A percentile compares a stretch with the other conserved stretches of the same genome.
phyloP scores from a whole-genome alignment of 2,888 invertebrate species.

The Trachelus iudaicus region DNA sequence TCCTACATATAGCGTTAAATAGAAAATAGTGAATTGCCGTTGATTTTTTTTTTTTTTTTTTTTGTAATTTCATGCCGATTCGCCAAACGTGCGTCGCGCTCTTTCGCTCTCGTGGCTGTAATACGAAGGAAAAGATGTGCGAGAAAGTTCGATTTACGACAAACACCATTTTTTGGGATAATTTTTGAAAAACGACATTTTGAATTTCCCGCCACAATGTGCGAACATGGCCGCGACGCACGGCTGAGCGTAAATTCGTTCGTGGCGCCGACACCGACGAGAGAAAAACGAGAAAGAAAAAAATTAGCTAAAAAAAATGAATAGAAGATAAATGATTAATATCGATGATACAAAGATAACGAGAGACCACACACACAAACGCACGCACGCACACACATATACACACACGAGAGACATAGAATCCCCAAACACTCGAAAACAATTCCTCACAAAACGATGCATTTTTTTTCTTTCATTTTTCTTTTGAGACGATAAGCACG shows the following conservation, averaged over 20 bases:
- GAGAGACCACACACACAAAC: background rate
- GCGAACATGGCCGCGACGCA: background rate
- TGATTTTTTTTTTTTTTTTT: no score
- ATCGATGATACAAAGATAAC: background rate
- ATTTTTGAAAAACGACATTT: background rate
- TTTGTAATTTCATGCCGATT: background rate
- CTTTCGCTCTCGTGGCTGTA: background rate
- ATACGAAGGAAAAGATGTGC: background rate
- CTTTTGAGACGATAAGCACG: background rate
- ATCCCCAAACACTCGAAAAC: slow-evolving; percentile 13
- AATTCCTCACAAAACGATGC: slow-evolving; percentile 34
- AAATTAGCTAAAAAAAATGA: background rate
- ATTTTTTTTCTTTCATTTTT: background rate
- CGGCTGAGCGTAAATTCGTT: background rate
- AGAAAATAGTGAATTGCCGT: slow-evolving; percentile 55
- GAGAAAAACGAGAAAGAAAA: background rate
- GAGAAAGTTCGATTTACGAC: background rate
- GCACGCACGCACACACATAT: background rate
- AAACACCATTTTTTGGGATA: background rate
- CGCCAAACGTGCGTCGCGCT: background rate
- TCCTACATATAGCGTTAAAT: slow-evolving; percentile 57
- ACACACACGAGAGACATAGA: background rate
- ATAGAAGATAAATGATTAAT: background rate
- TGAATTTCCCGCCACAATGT: background rate
- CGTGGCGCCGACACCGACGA: background rate